A percentile compares a stretch with the other conserved stretches of the same genome.
These are phyloP conservation scores for Smithornis capensis DNA, from an alignment of 2,113 vertebrate genomes.

Conservation along the genomic window DNA sequence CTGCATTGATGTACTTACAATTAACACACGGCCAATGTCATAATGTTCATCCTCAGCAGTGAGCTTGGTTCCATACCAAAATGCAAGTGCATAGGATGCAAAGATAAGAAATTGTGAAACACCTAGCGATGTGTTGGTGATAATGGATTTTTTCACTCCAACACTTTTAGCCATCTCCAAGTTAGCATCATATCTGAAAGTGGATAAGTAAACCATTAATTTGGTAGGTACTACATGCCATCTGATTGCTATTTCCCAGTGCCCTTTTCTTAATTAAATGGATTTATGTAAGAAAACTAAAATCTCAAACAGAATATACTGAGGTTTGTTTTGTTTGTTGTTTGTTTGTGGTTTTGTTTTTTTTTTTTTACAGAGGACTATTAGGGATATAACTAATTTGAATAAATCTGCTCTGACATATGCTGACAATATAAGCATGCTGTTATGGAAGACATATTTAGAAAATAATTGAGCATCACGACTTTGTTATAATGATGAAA, in stretches of 20 bases:
- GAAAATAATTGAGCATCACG: not conserved
- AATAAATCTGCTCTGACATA: not conserved
- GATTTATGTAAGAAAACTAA: not conserved
- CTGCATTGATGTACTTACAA: constrained; percentile 70
- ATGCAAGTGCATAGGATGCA: constrained; percentile 80
- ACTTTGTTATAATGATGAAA: not conserved
- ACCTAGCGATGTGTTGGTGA: constrained; percentile 75
- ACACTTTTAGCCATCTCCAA: constrained; percentile 75
- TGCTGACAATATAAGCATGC: not conserved
- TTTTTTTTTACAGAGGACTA: not conserved
- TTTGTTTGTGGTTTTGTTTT: not conserved
- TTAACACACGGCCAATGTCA: constrained; percentile 77
- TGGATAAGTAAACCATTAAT: not conserved
- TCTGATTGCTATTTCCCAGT: not conserved
- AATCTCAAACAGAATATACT: not conserved
- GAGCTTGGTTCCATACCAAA: constrained; percentile 87
- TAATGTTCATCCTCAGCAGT: constrained; percentile 75
- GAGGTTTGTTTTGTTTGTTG: no score
- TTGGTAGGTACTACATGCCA: not conserved
- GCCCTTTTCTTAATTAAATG: not conserved
- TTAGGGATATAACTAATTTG: not conserved
- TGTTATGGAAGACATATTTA: not conserved
- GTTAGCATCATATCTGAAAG: constrained; percentile 74
- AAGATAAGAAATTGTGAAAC: constrained; percentile 78
- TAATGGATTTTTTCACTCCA: constrained; percentile 81